Evolutionary conservation across 1,140 invertebrate species (phyloP).

Genomic region (Zaprionus capensis): DNA sequence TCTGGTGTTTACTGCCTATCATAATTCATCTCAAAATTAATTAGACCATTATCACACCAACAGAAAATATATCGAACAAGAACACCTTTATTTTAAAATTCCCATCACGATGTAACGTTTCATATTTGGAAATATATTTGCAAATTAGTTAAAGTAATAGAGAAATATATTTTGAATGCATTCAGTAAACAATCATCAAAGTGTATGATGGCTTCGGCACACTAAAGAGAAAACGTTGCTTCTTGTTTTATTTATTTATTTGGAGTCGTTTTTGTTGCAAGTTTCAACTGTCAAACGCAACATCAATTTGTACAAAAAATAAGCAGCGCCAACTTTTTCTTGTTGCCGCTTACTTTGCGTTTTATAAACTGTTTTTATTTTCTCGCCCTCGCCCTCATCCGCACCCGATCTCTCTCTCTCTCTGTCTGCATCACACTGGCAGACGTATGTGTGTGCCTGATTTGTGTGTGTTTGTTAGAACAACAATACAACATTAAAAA

Average conservation of each 20-base stretch:
- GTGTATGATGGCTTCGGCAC: not conserved
- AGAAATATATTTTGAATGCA: not conserved
- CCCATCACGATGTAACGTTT: too few relatives aligned
- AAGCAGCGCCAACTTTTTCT: conserved; percentile 74
- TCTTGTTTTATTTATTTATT: conserved; percentile 74
- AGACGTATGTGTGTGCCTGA: conserved; percentile 45
- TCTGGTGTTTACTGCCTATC: too few relatives aligned
- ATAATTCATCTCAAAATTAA: too few relatives aligned
- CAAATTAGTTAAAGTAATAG: too few relatives aligned
- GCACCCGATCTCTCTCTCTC: not conserved
- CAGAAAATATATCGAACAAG: too few relatives aligned
- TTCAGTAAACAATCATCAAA: not conserved
- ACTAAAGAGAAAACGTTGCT: conserved; percentile 4
- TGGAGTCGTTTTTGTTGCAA: conserved; percentile 76
- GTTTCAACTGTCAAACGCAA: conserved; percentile 84
- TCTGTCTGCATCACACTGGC: conserved; percentile 34
- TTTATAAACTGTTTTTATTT: conserved; percentile 68
- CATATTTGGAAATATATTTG: not conserved
- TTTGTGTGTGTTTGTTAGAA: conserved; percentile 32
- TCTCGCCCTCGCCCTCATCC: not conserved
- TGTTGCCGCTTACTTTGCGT: conserved; percentile 42
- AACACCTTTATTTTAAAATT: too few relatives aligned
- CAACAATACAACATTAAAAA: conserved; percentile 77
- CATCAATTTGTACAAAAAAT: conserved; percentile 83
- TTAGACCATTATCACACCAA: too few relatives aligned